Evolutionary conservation across 1,140 invertebrate species (phyloP), one percentile per base, ranked within the genome.

Genomic region (Polypedilum pembai): DNA sequence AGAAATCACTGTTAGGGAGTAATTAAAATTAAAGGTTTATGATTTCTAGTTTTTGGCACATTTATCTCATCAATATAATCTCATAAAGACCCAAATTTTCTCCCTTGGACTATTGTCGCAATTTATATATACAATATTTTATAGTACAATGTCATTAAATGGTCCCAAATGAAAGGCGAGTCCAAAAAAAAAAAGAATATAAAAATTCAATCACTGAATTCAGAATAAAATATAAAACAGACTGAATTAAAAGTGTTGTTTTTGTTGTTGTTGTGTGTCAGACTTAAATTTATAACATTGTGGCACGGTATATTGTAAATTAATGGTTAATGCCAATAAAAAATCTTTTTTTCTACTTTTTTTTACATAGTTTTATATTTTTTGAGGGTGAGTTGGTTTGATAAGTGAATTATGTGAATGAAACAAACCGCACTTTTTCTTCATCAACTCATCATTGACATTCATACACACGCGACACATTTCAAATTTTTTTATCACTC

Each of bases 301-400:
- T 56, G 45, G 45, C 45, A 56, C 45, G 45, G 24, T 33, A 56
- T 8, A 56, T 56, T 56, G 45, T 56, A 56, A 56, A 56, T 56
- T 56, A 56, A 56, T 56, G n/a, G 45, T 56, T 56, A 56, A 56
- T 12, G 45, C 45, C 12, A 15, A 45, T 33, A 33, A 33, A n/a
- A 33, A 33, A 33, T 33, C 24, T 33, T 33, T 33, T 33, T 3
- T 33, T 33, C 5, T 33, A 3, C 41, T 45, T 45, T n/a, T 45
- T 45, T 15, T 45, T 45, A 45, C 41, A 10, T 15, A 45, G 41
- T 45, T 45, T 8, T 56, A 12, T 56, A 15, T 56, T 4, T 56
- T 45, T 56, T n/a, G 12, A n/a, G 8, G 41, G 15, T 45, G 41
- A 45, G 41, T 45, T 8, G 45, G 4, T 8, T n/a, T 12, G 12